Conservation (phyloP, 2,888 invertebrate genomes). For the Hyposoter didymator region DNA sequence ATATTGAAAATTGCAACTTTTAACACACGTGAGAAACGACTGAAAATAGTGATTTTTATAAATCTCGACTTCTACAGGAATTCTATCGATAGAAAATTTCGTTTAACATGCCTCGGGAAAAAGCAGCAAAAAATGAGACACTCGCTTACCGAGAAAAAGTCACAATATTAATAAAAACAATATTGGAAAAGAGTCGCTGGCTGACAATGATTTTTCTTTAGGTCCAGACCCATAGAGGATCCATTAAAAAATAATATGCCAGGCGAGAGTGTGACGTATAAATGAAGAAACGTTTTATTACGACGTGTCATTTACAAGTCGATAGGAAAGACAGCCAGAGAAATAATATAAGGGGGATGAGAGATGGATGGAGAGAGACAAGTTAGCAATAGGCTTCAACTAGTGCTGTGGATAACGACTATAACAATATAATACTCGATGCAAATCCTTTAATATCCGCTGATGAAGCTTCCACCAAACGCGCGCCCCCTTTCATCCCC, state of each 20-base stretch:
- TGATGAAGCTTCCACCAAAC: conserved; percentile 80
- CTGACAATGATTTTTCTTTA: not conserved
- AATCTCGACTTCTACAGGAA: too few species aligned
- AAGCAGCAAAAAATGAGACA: not conserved
- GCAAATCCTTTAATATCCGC: conserved; percentile 84
- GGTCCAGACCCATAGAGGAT: not conserved
- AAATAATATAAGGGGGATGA: not conserved
- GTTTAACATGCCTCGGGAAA: not conserved
- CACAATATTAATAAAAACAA: not conserved
- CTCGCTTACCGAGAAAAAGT: not conserved
- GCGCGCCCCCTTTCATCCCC: conserved; percentile 70
- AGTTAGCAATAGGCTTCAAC: conserved; percentile 47
- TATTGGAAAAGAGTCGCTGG: not conserved
- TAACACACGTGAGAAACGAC: too few species aligned
- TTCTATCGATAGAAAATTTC: too few species aligned
- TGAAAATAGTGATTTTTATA: too few species aligned
- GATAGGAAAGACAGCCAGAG: not conserved
- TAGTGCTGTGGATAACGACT: conserved; percentile 75
- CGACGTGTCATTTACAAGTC: conserved; percentile 9
- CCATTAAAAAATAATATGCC: not conserved
- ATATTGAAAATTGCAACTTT: too few species aligned
- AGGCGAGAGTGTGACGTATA: not conserved
- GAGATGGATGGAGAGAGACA: conserved; percentile 16
- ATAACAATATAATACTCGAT: conserved; percentile 82
- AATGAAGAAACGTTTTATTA: conserved; percentile 21